Percentiles rank a stretch among this genome's conserved stretches.
phyloP scores from a whole-genome alignment of 2,113 vertebrate species.

The Amblyornis subalaris region DNA sequence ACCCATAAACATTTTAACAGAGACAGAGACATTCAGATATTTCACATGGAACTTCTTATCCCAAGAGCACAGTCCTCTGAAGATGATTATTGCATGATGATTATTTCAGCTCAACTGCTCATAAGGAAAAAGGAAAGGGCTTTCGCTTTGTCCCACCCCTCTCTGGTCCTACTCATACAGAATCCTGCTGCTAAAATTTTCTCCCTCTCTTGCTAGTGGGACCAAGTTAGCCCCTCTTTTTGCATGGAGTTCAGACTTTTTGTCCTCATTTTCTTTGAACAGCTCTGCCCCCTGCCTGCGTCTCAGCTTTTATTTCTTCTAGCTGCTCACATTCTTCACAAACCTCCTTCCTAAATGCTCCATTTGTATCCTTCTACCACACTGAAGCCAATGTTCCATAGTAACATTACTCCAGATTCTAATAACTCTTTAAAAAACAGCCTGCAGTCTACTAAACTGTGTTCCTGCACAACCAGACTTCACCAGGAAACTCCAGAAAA shows the following conservation, averaged over 20 bases:
- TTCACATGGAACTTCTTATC: background rate
- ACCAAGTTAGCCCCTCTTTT: conserved; percentile 3
- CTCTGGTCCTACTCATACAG: background rate
- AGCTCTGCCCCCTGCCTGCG: conserved; percentile 53
- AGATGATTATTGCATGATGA: background rate
- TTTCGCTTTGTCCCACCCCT: background rate
- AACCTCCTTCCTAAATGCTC: conserved; percentile 9
- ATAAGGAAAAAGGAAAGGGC: background rate
- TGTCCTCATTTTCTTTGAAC: conserved; percentile 52
- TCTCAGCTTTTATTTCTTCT: conserved; percentile 39
- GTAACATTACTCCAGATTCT: background rate
- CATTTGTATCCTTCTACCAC: conserved; percentile 29
- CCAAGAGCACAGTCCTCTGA: background rate
- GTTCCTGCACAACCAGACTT: background rate
- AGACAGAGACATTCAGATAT: background rate
- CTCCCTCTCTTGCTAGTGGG: background rate
- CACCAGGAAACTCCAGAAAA: background rate
- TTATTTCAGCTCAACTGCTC: conserved; percentile 13
- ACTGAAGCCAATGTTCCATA: conserved; percentile 20
- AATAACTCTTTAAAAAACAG: background rate
- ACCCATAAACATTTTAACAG: background rate
- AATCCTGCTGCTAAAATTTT: background rate
- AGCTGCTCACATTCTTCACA: background rate
- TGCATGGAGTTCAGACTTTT: conserved; percentile 2
- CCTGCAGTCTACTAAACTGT: background rate